Base-by-base conservation (phyloP, 2,888 invertebrate species). In the Hydroisotoma schaefferi region DNA sequence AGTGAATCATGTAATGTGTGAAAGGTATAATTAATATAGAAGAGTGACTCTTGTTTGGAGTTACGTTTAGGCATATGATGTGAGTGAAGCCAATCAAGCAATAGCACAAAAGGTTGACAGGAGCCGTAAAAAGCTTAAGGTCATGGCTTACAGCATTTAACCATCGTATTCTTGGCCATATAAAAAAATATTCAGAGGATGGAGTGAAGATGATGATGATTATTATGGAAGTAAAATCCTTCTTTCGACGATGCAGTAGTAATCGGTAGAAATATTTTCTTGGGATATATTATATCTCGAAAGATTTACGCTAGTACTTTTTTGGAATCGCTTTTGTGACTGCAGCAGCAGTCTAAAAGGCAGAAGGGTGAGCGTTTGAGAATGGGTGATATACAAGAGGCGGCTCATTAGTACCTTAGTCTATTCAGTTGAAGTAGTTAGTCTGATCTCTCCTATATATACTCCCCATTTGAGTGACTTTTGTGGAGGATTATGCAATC, bases 401-500 rank as follows among this genome's bases (percentile, higher is more conserved):
- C 61, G 65, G 65, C 65, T 65, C 65, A 65, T 65, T 65, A 65
- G 65, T 58, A 38, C 37, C 52, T 52, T 33, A 46, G 46, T 23
- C 52, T 40, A 33, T 53, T 53, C 12, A 37, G 40, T 12, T 26
- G 5, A 27, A 53, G 23, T 27, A 43, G 43, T 38, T 28, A 26
- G 18, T 33, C 6, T 33, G 8, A 6, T 33, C 33, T 33, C 8
- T 10, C 5, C 20, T 40, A 15, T 40, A 5, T 40, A 5, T 5
- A 40, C 20, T 18, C 18, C 6, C 29, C 18, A 49, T 37, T 52
- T 52, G 52, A 52, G 22, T 52, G 53, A 61, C 56, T 56, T 40
- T 55, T 61, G 57, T 27, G 40, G 48, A 61, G 65, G 63, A 63
- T 68, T 63, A 60, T 65, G 57, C 59, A 66, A 66, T 68, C 66